phyloP scores from a whole-genome alignment of 2,797 vertebrate species.

The Odontamblyopus lacepedii region DNA sequence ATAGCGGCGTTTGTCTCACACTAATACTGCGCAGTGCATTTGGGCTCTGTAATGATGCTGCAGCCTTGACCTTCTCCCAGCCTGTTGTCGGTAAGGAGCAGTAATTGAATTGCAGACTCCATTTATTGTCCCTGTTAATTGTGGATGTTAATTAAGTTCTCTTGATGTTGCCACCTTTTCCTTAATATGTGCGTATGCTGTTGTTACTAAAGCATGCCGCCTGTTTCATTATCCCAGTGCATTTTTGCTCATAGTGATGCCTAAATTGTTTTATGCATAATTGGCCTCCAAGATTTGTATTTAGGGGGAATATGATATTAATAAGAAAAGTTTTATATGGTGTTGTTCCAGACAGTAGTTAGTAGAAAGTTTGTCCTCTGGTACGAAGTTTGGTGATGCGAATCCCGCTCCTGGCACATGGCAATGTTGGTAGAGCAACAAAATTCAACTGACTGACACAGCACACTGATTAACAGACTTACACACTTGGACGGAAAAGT shows the following conservation, averaged over 20 bases:
- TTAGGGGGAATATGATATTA: background rate
- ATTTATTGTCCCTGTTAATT: conserved; percentile 63
- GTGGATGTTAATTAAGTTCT: conserved; percentile 61
- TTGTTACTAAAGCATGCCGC: conserved; percentile 21
- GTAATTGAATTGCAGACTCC: conserved; percentile 57
- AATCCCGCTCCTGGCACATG: too few relatives aligned
- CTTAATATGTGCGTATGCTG: conserved; percentile 17
- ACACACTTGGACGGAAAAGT: too few relatives aligned
- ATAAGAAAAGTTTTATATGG: too few relatives aligned
- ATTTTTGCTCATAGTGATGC: background rate
- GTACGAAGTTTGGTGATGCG: too few relatives aligned
- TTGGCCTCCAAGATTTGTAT: background rate
- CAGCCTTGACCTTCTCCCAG: conserved; percentile 43
- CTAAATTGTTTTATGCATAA: background rate
- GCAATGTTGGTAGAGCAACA: too few relatives aligned
- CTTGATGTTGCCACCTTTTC: conserved; percentile 37
- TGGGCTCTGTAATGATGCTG: conserved; percentile 43
- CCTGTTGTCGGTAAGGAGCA: conserved; percentile 43
- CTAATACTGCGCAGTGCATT: conserved; percentile 33
- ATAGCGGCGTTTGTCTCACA: conserved; percentile 36
- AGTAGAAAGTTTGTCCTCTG: too few relatives aligned
- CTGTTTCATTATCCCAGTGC: conserved; percentile 8
- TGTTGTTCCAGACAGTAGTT: too few relatives aligned
- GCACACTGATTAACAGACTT: too few relatives aligned
- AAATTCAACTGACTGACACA: too few relatives aligned